Evolutionary conservation across 2,888 invertebrate species (phyloP), one percentile per base, ranked within the genome.

Genomic region (Lamellibrachia columna): DNA sequence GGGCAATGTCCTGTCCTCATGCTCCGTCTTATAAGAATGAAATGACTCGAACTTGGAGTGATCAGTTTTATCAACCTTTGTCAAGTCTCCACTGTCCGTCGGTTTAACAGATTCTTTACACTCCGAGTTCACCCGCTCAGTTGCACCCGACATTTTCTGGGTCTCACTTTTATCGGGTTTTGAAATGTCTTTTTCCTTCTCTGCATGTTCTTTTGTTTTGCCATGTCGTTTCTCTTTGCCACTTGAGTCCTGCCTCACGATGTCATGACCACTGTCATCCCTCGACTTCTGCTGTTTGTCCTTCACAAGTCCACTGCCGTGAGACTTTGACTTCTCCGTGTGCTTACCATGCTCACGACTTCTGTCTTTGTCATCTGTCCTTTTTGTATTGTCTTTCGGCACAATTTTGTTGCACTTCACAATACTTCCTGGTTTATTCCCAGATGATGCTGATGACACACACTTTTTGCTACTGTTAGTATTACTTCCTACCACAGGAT

Each of bases 341-440:
- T 75, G 75, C 22, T 91, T 55, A 28, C 91, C n/a, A n/a, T 40
- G 53, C 52, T 60, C 60, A 75, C 92, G 92, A 28, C 28, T 91
- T 9, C 53, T 92, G 9, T 90, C 75, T 53, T 92, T 92, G 91
- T 93, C 91, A 8, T 92, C 52, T 91, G 53, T 53, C 90, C 58
- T 53, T 90, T 53, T 93, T 91, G n/a, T 92, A 90, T 40, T 58
- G 53, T 53, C 53, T 92, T 53, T 91, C 91, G 40, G 1, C 52
- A 53, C n/a, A 53, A 53, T 53, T 22, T 91, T 91, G 91, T 53
- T 55, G 53, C 53, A 91, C 55, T 91, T 52, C 28, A n/a, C 53
- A 28, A 53, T 90, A 75, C 75, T 75, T 75, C 75, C 75, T 75
- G 75, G 75, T 75, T 75, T 75, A 75, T 22, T 75, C 22, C 15